Conservation (phyloP, 2,113 vertebrate genomes). For the Antechinus stuartii region DNA sequence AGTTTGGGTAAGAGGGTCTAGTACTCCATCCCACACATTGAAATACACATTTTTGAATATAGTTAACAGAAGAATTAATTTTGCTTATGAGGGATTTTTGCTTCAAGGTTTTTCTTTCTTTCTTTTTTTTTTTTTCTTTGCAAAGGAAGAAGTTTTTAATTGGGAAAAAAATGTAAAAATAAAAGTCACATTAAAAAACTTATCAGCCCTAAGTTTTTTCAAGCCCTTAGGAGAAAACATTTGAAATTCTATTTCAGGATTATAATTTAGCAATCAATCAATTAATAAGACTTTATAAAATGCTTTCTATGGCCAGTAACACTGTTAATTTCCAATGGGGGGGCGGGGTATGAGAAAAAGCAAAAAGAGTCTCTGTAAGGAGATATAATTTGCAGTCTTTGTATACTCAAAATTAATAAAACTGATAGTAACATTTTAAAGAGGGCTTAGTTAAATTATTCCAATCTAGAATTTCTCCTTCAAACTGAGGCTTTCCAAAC, state of each 20-base stretch:
- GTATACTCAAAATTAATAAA: background rate
- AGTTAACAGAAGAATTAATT: background rate
- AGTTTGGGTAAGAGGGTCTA: too few relatives aligned
- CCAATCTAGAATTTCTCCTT: background rate
- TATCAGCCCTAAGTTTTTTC: background rate
- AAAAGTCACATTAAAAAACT: background rate
- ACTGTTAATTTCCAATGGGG: background rate
- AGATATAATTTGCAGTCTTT: background rate
- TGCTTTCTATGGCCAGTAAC: background rate
- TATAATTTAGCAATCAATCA: background rate
- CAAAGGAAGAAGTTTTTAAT: background rate
- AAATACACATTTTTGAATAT: background rate
- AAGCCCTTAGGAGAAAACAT: background rate
- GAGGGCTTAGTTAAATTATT: background rate
- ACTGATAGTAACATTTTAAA: background rate
- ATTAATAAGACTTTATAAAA: background rate
- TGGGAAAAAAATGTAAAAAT: background rate
- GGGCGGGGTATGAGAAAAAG: background rate
- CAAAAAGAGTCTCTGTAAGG: background rate
- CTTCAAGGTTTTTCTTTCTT: background rate
- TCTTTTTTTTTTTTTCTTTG: background rate
- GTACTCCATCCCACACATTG: too few relatives aligned
- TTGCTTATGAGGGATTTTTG: background rate
- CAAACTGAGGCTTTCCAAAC: background rate
- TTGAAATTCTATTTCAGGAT: background rate